Base-by-base conservation (phyloP, 2,797 vertebrate genomes). In the Acrossocheilus wenchowensis region DNA sequence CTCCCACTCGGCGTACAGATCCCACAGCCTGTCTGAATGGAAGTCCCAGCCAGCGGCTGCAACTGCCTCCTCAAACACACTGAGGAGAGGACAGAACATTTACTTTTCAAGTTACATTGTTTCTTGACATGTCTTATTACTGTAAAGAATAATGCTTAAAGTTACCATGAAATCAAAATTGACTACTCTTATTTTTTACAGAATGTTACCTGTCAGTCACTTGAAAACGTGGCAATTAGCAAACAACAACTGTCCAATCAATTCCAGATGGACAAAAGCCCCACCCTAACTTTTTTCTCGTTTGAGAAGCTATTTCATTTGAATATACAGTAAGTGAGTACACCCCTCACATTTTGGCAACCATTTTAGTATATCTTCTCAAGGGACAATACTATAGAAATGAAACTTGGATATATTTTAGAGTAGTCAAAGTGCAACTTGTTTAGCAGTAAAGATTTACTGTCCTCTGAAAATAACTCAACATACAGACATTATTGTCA, bases 11-110 rank as follows among this genome's bases (percentile, higher is more conserved):
- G 95, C 91, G 14, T 96, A 97, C 1, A 97, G 92, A 81, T 97
- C 96, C 97, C 97, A 98, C 0, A 98, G 93, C 0, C 96, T 94
- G 88, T 98, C 97, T 0, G 97, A 97, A 71, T 96, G 96, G 92
- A 97, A 97, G 87, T 97, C 97, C 91, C 96, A 89, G 8, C 97
- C 97, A 0, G 95, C 95, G 0, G 95, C 94, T 0, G 74, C 87
- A 52, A 97, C 89, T 0, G 96, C 96, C 0, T 96, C 93, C 91
- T 96, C 96, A 85, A 97, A 97, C 0, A 95, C 95, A 0, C 97
- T 97, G 87, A 14, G 23, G 11, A 75, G 45, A 82, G 26, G 77
- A 26, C 26, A 64, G n/a, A n/a, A 64, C 54, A 43, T 62, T 45
- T 62, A 26, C 4, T 43, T 62, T 43, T 62, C 15, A 64, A 21